Base-by-base conservation (phyloP, 53 echinoderm and acorn worm genomes). In the Stichopus horrens region DNA sequence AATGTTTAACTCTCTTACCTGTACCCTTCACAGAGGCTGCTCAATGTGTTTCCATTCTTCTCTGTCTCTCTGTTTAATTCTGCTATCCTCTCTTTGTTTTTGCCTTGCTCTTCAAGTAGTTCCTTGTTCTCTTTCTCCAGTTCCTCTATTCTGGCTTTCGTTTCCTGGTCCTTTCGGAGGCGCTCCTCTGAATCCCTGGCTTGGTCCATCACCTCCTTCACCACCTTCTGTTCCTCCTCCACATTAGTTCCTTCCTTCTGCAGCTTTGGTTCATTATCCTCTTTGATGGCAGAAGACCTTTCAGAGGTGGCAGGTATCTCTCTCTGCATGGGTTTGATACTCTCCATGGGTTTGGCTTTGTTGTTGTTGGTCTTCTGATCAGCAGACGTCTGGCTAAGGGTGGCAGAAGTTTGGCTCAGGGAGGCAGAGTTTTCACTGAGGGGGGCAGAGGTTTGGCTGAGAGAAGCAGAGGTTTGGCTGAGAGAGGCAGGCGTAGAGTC, bases 11-110 rank as follows among this genome's bases (percentile, higher is more conserved):
- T 37, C 18, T 76, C 65, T 52, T 75, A 92, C 92, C 92, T 92
- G 88, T 89, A 92, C 21, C 90, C 88, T 74, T 92, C 92, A 82
- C 80, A 89, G 18, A 90, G 21, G 21, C 80, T 91, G 65, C 89
- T 86, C 81, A 89, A 58, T n/a, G 66, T 76, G 11, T 55, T 20
- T 57, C 37, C 7, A 23, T 14, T 66, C 9, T 23, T 85, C 79
- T 77, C 58, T 23, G 11, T 20, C 56, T 81, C 59, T 51, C 51
- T 83, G 59, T 55, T 66, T 22, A 60, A 88, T 83, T 37, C 83
- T 90, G 90, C 57, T 23, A 55, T 60, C 83, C 19, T 14, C 51
- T 85, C 86, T 74, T 19, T 57, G 65, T 63, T 86, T 73, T 55
- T 80, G 80, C 73, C 18, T 63, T 18, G n/a, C 51, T 77, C 76